Conservation (phyloP, 2,113 vertebrate species). For the Colius striatus region DNA sequence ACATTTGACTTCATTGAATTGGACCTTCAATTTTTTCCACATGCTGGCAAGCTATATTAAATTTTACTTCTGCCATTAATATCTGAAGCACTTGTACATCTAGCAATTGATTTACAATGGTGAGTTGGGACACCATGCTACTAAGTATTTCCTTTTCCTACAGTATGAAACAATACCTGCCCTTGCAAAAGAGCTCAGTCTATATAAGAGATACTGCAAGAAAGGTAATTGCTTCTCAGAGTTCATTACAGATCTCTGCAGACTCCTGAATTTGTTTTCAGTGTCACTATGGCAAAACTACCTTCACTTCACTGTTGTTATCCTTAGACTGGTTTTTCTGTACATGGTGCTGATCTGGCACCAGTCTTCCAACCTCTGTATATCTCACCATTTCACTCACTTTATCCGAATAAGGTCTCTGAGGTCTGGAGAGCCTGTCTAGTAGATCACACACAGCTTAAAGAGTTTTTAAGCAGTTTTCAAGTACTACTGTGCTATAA, state of each 20-base stretch:
- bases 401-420: background rate
- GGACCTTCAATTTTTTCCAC: conserved; percentile 49
- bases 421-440: background rate
- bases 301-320: background rate
- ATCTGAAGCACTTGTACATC: background rate
- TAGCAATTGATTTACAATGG: background rate
- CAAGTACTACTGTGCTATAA: background rate
- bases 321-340: background rate
- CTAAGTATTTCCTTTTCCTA: background rate
- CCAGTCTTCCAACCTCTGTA: background rate
- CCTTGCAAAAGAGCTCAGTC: background rate
- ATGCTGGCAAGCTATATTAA: conserved; percentile 30
- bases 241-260: background rate
- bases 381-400: background rate
- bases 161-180: background rate
- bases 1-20: conserved; percentile 28
- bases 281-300: background rate
- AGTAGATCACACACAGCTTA: background rate
- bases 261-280: background rate
- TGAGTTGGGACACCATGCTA: background rate
- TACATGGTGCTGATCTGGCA: rapidly evolving
- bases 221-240: background rate
- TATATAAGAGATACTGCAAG: background rate
- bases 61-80: conserved; percentile 39
- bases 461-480: background rate